phyloP scores from a whole-genome alignment of 1,140 invertebrate species.

The Hyles vespertilio region DNA sequence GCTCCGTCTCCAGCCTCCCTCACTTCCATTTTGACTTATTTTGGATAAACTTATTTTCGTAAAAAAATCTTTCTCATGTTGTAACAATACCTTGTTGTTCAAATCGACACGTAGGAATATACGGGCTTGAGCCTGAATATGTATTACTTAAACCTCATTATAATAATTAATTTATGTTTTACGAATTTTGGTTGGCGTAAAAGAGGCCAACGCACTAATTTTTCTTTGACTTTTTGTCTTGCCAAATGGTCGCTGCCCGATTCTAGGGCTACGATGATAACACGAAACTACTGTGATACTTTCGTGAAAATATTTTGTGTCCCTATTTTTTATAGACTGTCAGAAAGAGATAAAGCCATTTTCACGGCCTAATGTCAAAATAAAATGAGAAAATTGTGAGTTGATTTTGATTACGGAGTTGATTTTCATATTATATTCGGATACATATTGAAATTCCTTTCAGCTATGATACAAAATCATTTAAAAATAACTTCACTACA shows the following conservation, averaged over 20 bases:
- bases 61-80: slow-evolving; percentile 42
- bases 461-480: no score
- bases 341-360: neutral
- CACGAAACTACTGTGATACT: neutral
- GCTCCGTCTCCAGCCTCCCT: slow-evolving; percentile 64
- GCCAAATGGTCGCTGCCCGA: slow-evolving; percentile 38
- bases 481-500: no score
- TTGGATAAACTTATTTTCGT: slow-evolving; percentile 32
- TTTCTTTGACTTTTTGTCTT: slow-evolving; percentile 51
- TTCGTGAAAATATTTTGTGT: neutral
- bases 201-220: slow-evolving; percentile 41
- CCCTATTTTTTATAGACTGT: no score
- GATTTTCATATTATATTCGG: neutral
- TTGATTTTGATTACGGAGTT: no score
- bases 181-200: slow-evolving; percentile 4
- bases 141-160: slow-evolving; percentile 52
- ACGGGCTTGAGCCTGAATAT: slow-evolving; percentile 4
- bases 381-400: neutral
- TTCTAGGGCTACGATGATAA: slow-evolving; percentile 11
- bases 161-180: slow-evolving; percentile 1
- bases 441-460: neutral
- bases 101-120: slow-evolving; percentile 1
- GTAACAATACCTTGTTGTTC: slow-evolving; percentile 28
- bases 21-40: slow-evolving; percentile 62
- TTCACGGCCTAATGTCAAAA: neutral